Conservation (phyloP, 2,113 vertebrate genomes). For the Casuarius casuarius region DNA sequence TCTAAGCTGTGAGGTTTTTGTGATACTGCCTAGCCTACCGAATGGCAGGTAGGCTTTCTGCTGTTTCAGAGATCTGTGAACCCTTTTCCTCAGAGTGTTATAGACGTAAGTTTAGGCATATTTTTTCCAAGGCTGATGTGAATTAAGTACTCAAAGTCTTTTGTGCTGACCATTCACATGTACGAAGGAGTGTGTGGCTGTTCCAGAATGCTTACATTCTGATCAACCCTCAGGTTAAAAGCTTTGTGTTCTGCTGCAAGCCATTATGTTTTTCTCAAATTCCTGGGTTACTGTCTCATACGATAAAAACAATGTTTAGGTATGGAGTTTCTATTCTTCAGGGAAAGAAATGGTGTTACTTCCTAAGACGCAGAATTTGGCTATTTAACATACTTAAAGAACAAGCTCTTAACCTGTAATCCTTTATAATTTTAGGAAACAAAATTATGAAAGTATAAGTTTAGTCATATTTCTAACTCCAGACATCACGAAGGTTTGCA, state of each 20-base stretch:
- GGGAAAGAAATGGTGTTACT: background rate
- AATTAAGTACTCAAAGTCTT: background rate
- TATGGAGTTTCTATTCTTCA: background rate
- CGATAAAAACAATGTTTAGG: rapidly evolving
- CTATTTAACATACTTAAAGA: background rate
- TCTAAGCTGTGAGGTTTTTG: background rate
- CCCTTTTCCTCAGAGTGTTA: background rate
- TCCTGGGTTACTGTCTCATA: background rate
- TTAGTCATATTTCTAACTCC: background rate
- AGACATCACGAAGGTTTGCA: background rate
- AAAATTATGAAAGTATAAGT: background rate
- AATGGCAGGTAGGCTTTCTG: background rate
- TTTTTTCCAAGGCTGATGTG: background rate
- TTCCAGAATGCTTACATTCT: background rate
- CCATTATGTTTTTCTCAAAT: background rate
- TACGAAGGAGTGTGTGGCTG: rapidly evolving
- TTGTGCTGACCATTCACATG: background rate
- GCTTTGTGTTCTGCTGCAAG: background rate
- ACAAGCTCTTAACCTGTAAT: background rate
- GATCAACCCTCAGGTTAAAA: background rate
- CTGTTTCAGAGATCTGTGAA: background rate
- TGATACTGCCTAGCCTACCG: background rate
- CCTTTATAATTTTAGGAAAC: background rate
- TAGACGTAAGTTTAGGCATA: background rate
- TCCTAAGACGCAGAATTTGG: background rate